phyloP scores from a whole-genome alignment of 2,888 invertebrate genomes.

The Clepsis dumicolana region DNA sequence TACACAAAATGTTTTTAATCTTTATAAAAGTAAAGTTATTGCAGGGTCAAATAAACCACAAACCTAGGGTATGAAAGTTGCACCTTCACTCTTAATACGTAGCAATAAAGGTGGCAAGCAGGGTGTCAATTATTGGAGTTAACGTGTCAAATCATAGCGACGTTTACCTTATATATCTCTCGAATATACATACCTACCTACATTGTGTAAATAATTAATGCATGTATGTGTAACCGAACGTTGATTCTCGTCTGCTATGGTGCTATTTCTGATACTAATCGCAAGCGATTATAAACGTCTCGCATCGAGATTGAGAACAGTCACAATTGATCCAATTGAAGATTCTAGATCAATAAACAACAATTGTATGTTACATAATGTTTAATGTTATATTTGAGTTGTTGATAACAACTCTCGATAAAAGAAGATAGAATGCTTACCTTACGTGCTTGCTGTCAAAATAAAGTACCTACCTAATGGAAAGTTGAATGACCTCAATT shows the following conservation, averaged over 20 bases:
- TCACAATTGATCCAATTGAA: constrained; percentile 37
- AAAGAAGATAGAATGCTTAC: not conserved
- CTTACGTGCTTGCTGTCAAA: not conserved
- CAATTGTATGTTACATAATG: constrained; percentile 12
- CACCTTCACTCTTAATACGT: too few species aligned
- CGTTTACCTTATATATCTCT: too few species aligned
- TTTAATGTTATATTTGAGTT: not conserved
- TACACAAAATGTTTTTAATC: too few species aligned
- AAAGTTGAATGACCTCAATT: constrained; percentile 16
- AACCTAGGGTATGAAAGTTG: too few species aligned
- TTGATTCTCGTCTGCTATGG: constrained; percentile 15
- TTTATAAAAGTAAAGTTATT: too few species aligned
- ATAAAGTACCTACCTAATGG: not conserved
- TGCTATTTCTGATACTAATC: constrained; percentile 57
- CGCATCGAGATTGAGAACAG: constrained; percentile 36
- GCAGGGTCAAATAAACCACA: too few species aligned
- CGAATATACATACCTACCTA: not conserved
- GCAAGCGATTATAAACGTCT: constrained; percentile 48
- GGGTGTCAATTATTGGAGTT: too few species aligned
- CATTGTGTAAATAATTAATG: not conserved
- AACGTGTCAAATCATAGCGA: too few species aligned
- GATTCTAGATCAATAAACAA: constrained; percentile 32
- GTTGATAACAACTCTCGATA: not conserved
- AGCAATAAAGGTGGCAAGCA: too few species aligned
- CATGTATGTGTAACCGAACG: not conserved